Evolutionary conservation across 2,888 invertebrate species (phyloP).

Genomic region (Phortica magna): DNA sequence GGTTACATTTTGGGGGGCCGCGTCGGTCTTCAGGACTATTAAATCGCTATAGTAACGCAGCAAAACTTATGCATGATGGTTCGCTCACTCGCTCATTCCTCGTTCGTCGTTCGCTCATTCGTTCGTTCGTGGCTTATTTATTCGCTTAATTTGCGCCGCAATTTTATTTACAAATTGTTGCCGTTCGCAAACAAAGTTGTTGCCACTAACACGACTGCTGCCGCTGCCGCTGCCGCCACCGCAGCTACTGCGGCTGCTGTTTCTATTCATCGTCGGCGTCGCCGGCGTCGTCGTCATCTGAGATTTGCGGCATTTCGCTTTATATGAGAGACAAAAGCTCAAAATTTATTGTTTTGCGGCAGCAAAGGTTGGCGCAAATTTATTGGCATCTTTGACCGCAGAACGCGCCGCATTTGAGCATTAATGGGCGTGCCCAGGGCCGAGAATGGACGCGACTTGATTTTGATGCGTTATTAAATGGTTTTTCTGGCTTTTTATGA

Average conservation of each 20-base stretch:
- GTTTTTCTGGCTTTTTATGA: slow-evolving; percentile 3
- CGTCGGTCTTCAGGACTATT: slow-evolving; percentile 54
- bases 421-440: neutral
- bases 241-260: slow-evolving; percentile 45
- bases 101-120: neutral
- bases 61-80: slow-evolving; percentile 22
- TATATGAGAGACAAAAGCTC: slow-evolving; percentile 63
- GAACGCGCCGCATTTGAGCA: neutral
- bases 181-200: slow-evolving; percentile 56
- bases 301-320: slow-evolving; percentile 68
- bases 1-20: slow-evolving; percentile 34
- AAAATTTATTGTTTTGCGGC: slow-evolving; percentile 61
- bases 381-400: slow-evolving; percentile 49
- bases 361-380: slow-evolving; percentile 52
- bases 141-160: slow-evolving; percentile 75
- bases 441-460: neutral
- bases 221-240: neutral
- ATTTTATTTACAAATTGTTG: slow-evolving; percentile 76
- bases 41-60: slow-evolving; percentile 46
- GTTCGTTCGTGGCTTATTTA: slow-evolving; percentile 70
- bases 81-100: neutral
- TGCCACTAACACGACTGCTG: slow-evolving; percentile 8
- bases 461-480: slow-evolving; percentile 30
- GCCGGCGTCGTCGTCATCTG: slow-evolving; percentile 45
- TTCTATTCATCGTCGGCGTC: slow-evolving; percentile 40